These are phyloP conservation scores for Coregonus sp. DNA, from an alignment of 2,797 vertebrate species.

Conservation along the genomic window DNA sequence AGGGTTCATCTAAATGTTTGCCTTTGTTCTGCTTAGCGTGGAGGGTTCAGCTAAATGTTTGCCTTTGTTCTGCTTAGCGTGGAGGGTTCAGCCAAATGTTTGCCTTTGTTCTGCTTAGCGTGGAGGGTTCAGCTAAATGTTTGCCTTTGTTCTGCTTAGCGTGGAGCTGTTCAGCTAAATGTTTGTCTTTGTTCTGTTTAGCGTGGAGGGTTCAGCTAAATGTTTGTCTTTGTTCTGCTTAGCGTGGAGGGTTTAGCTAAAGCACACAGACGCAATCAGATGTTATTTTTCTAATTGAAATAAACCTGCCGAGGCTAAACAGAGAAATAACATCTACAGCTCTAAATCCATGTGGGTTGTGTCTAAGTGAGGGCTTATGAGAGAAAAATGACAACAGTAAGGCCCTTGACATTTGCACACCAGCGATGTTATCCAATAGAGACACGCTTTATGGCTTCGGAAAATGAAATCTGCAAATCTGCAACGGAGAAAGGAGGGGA, in stretches of 20 bases:
- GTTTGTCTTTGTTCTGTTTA: too few relatives aligned
- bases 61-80: too few relatives aligned
- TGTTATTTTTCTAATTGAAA: slow-evolving; percentile 58
- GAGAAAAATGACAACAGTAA: not conserved
- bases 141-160: too few relatives aligned
- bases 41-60: too few relatives aligned
- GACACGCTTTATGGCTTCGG: not conserved
- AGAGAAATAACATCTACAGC: slow-evolving; percentile 31
- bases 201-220: too few relatives aligned
- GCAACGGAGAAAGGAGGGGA: not conserved
- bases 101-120: too few relatives aligned
- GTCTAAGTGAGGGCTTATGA: slow-evolving; percentile 12
- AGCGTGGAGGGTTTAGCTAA: slow-evolving; percentile 28
- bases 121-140: too few relatives aligned
- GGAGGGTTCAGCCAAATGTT: too few relatives aligned
- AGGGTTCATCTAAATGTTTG: too few relatives aligned
- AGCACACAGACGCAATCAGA: slow-evolving; percentile 50
- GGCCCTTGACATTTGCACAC: slow-evolving; percentile 14
- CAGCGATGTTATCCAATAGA: slow-evolving; percentile 5
- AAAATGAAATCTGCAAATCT: slow-evolving; percentile 2
- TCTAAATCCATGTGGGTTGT: slow-evolving; percentile 51
- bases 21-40: too few relatives aligned
- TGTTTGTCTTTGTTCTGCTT: too few relatives aligned
- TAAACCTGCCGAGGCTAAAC: slow-evolving; percentile 49
- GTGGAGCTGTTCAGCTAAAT: too few relatives aligned